These are phyloP conservation scores for Epirrita christyi DNA, from an alignment of 2,888 invertebrate species.

Conservation along the genomic window DNA sequence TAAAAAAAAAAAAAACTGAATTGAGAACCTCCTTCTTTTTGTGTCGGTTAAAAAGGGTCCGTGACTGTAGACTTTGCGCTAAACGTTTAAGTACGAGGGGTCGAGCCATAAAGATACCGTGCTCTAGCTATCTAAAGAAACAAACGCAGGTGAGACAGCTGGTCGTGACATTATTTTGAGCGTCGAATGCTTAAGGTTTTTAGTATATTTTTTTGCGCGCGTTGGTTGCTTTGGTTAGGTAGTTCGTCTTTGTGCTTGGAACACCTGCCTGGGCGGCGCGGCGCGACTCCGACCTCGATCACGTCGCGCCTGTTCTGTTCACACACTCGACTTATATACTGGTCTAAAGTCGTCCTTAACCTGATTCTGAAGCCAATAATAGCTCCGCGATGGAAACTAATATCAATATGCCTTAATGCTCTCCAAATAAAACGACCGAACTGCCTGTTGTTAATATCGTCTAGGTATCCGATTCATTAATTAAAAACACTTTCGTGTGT, in stretches of 20 bases:
- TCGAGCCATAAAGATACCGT: slow-evolving; percentile 30
- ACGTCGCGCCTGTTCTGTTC: slow-evolving; percentile 56
- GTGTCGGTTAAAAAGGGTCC: slow-evolving; percentile 15
- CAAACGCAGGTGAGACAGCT: slow-evolving; percentile 71
- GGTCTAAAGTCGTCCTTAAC: slow-evolving; percentile 49
- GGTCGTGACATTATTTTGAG: slow-evolving; percentile 73
- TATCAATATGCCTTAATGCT: slow-evolving; percentile 21
- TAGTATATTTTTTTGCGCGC: slow-evolving; percentile 59
- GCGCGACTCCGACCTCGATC: slow-evolving; percentile 47
- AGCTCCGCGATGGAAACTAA: slow-evolving; percentile 32
- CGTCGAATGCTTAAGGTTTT: slow-evolving; percentile 55
- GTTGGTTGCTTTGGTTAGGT: slow-evolving; percentile 48
- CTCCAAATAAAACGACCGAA: slow-evolving; percentile 21
- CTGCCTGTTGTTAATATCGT: no score
- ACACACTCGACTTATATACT: slow-evolving; percentile 41
- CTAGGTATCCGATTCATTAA: no score
- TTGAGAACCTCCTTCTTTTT: no score
- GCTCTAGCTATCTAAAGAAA: slow-evolving; percentile 44
- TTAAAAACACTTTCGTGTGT: no score
- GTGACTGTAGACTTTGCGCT: slow-evolving; percentile 30
- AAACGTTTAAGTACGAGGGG: slow-evolving; percentile 34
- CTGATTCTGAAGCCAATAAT: slow-evolving; percentile 44
- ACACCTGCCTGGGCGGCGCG: slow-evolving; percentile 71
- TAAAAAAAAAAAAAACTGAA: no score
- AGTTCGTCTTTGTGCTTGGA: slow-evolving; percentile 63